Conservation (phyloP, 2,113 vertebrate species). For the Panthera uncia region DNA sequence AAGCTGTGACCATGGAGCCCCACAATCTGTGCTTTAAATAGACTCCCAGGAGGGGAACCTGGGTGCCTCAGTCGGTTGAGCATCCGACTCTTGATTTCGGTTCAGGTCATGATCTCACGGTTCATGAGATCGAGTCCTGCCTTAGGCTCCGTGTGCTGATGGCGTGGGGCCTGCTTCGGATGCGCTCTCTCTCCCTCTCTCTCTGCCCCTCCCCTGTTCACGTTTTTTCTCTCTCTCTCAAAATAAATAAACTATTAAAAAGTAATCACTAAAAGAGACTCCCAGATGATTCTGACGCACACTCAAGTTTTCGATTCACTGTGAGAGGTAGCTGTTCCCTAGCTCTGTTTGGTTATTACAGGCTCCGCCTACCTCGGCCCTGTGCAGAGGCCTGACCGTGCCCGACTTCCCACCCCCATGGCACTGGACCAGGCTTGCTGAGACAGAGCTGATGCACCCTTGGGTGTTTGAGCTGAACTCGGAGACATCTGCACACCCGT, state of each 20-base stretch:
- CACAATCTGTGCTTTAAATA: neutral
- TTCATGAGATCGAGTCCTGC: too few species aligned
- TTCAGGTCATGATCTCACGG: too few species aligned
- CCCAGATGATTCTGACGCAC: neutral
- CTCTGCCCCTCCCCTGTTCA: too few species aligned
- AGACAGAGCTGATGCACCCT: neutral
- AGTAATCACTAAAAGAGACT: neutral
- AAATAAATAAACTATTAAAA: too few species aligned
- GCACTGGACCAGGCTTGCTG: neutral
- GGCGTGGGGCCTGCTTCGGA: too few species aligned
- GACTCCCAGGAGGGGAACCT: neutral
- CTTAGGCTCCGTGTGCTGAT: too few species aligned
- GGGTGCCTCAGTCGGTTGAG: too few species aligned
- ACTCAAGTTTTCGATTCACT: neutral
- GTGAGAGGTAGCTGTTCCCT: neutral
- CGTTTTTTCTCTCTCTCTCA: too few species aligned
- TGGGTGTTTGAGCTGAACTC: too few species aligned
- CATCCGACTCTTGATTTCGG: too few species aligned
- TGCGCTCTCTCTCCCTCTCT: too few species aligned
- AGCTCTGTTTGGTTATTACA: too few species aligned
- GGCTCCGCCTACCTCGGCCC: neutral
- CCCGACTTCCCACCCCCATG: neutral
- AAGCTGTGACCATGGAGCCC: neutral
- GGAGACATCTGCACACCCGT: neutral
- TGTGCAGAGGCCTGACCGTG: neutral